Conservation (phyloP, 2,888 invertebrate genomes). For the Lysandra bellargus region DNA sequence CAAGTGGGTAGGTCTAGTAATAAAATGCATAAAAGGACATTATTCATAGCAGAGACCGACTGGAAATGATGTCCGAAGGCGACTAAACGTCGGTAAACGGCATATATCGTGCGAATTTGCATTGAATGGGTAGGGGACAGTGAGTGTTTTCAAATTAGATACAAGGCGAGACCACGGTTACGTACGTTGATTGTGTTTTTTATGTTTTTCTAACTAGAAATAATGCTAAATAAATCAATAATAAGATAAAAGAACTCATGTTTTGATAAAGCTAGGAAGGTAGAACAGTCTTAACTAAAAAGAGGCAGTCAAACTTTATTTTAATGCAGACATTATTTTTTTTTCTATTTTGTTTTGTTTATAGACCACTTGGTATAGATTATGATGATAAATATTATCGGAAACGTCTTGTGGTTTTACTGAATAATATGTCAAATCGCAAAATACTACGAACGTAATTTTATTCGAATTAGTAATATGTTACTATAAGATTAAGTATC, state of each 20-base stretch:
- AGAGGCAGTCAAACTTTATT: no score
- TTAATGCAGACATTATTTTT: no score
- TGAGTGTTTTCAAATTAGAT: slow-evolving; percentile 56
- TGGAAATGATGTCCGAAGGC: slow-evolving; percentile 74
- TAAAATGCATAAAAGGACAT: slow-evolving; percentile 32
- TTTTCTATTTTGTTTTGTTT: no score
- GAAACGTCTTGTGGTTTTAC: background rate
- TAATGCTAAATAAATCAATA: background rate
- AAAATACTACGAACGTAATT: background rate
- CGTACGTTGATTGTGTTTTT: slow-evolving; percentile 36
- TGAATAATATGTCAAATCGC: background rate
- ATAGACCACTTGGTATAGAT: no score
- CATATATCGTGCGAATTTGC: slow-evolving; percentile 75
- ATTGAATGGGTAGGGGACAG: slow-evolving; percentile 76
- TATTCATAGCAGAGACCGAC: slow-evolving; percentile 45
- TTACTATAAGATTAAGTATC: background rate
- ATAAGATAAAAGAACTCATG: background rate
- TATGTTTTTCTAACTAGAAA: background rate
- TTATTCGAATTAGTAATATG: background rate
- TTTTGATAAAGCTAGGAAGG: no score
- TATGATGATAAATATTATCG: background rate
- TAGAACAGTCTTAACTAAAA: no score
- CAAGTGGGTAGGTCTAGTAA: background rate
- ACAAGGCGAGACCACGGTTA: slow-evolving; percentile 53
- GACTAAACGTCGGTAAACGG: slow-evolving; percentile 78